These are phyloP conservation scores for Macaria liturata DNA, from an alignment of 2,888 invertebrate genomes.

Conservation along the genomic window DNA sequence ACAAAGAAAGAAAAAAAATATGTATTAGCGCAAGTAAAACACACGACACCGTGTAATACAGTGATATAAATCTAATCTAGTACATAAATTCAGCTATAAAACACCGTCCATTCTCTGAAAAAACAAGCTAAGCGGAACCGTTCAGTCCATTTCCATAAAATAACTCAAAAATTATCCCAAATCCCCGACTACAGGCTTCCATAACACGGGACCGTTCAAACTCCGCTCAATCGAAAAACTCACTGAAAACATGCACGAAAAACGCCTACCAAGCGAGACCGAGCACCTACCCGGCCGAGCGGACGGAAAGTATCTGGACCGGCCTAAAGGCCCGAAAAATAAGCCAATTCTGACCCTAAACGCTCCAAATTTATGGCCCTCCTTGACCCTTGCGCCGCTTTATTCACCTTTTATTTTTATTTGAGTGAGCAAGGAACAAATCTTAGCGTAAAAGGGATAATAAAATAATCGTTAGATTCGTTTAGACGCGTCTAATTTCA, in stretches of 20 bases:
- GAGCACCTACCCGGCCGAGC: slow-evolving; percentile 7
- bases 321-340: slow-evolving; percentile 75
- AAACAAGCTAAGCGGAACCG: neutral
- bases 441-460: slow-evolving; percentile 83
- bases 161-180: slow-evolving; percentile 1
- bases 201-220: slow-evolving; percentile 17
- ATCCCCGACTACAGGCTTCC: slow-evolving; percentile 8
- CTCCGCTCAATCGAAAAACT: slow-evolving; percentile 26
- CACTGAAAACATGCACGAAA: slow-evolving; percentile 31
- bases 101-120: no score
- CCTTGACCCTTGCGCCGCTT: slow-evolving; percentile 77
- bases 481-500: slow-evolving; percentile 83
- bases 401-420: slow-evolving; percentile 83
- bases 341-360: slow-evolving; percentile 74
- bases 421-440: slow-evolving; percentile 83
- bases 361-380: slow-evolving; percentile 69
- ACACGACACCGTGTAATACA: no score
- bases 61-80: no score
- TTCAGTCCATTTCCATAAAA: slow-evolving; percentile 2
- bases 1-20: no score
- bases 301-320: slow-evolving; percentile 47
- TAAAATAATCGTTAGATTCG: slow-evolving; percentile 84
- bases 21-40: no score
- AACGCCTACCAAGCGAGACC: slow-evolving; percentile 24
- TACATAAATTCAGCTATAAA: no score